Conservation (phyloP, 2,888 invertebrate species). For the Chrysomela aeneicollis region DNA sequence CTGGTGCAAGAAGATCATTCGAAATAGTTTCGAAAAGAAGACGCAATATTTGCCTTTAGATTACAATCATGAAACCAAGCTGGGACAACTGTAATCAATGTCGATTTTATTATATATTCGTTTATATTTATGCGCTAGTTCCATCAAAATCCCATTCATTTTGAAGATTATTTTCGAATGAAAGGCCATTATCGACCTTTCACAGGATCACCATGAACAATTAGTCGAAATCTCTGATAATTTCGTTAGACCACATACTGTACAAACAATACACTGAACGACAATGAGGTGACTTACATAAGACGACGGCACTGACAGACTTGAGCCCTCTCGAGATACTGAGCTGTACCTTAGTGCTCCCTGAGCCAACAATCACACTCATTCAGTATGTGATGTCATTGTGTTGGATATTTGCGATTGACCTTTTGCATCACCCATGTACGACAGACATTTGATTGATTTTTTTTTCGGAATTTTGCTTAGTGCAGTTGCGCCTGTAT, state of each 20-base stretch:
- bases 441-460: slow-evolving; percentile 9
- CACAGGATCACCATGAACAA: no score
- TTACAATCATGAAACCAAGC: no score
- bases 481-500: not conserved
- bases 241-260: slow-evolving; percentile 35
- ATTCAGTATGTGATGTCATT: slow-evolving; percentile 43
- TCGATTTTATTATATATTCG: no score
- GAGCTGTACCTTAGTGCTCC: slow-evolving; percentile 63
- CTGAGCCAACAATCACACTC: slow-evolving; percentile 54
- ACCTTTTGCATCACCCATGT: slow-evolving; percentile 36
- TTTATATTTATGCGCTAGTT: not conserved
- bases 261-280: slow-evolving; percentile 40
- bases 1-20: no score
- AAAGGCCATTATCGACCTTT: no score
- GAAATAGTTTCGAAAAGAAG: no score
- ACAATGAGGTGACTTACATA: slow-evolving; percentile 63
- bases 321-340: slow-evolving; percentile 72
- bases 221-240: not conserved
- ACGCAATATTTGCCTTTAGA: no score
- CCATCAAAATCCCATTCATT: not conserved
- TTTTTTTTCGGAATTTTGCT: not conserved
- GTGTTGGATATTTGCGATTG: slow-evolving; percentile 23
- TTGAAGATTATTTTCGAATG: not conserved
- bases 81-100: no score
- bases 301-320: slow-evolving; percentile 83